phyloP scores from a whole-genome alignment of 2,113 vertebrate species.

The Balaenoptera acutorostrata region DNA sequence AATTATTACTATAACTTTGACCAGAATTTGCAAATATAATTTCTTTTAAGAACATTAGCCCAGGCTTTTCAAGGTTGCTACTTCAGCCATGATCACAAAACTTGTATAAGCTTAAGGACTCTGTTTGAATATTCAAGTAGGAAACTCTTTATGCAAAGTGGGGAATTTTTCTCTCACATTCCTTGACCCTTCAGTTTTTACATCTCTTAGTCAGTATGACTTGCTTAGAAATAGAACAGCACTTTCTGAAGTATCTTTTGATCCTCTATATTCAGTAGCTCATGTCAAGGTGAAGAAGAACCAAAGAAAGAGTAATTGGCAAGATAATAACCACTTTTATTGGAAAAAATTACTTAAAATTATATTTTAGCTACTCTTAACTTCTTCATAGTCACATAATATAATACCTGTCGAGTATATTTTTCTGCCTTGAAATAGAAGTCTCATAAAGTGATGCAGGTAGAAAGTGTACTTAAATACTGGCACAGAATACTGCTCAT shows the following conservation, averaged over 20 bases:
- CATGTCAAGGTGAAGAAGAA: neutral
- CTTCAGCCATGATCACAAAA: slow-evolving; percentile 38
- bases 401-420: neutral
- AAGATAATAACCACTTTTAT: neutral
- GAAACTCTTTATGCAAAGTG: neutral
- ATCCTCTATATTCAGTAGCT: neutral
- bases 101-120: neutral
- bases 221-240: neutral
- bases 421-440: slow-evolving; percentile 10
- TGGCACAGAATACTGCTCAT: neutral
- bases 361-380: neutral
- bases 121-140: slow-evolving; percentile 40
- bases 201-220: neutral
- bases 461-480: neutral
- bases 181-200: neutral
- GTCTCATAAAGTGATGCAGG: neutral
- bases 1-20: neutral
- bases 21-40: slow-evolving; percentile 28
- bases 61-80: slow-evolving; percentile 1
- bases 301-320: neutral
- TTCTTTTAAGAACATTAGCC: neutral
- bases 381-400: neutral
- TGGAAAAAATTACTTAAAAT: neutral
- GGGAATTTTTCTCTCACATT: neutral
- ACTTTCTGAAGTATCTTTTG: neutral